phyloP scores from a whole-genome alignment of 2,797 vertebrate species.

The Argya squamiceps region DNA sequence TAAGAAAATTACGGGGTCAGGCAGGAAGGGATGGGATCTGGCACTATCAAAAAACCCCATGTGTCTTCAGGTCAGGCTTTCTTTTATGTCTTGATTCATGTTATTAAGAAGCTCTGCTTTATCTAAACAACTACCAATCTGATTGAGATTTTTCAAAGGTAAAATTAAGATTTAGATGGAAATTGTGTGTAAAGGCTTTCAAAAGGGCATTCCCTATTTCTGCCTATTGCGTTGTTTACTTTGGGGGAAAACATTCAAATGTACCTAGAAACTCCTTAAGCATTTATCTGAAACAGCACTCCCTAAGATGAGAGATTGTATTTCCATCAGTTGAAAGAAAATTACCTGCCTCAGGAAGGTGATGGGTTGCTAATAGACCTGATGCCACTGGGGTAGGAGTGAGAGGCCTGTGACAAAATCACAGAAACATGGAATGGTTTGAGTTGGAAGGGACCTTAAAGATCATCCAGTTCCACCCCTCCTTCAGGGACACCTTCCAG shows the following conservation, averaged over 20 bases:
- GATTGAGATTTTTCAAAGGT: neutral
- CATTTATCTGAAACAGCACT: neutral
- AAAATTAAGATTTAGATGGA: neutral
- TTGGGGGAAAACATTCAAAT: neutral
- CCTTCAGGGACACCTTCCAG: neutral
- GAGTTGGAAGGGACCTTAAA: neutral
- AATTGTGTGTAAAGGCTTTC: neutral
- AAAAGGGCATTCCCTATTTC: neutral
- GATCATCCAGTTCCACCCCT: neutral
- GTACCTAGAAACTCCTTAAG: neutral
- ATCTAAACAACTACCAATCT: neutral
- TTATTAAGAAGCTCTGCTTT: neutral
- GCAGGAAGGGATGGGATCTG: neutral
- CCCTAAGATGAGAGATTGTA: neutral
- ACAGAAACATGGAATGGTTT: neutral
- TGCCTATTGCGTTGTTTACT: neutral
- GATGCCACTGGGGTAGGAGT: neutral
- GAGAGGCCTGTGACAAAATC: neutral
- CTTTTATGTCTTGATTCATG: neutral
- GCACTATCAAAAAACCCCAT: neutral
- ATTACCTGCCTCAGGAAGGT: neutral
- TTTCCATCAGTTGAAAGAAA: neutral
- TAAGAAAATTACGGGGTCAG: neutral
- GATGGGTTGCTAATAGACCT: neutral
- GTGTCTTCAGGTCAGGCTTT: neutral